phyloP scores from a whole-genome alignment of 2,113 vertebrate species.

The Sinocyclocheilus rhinocerous region DNA sequence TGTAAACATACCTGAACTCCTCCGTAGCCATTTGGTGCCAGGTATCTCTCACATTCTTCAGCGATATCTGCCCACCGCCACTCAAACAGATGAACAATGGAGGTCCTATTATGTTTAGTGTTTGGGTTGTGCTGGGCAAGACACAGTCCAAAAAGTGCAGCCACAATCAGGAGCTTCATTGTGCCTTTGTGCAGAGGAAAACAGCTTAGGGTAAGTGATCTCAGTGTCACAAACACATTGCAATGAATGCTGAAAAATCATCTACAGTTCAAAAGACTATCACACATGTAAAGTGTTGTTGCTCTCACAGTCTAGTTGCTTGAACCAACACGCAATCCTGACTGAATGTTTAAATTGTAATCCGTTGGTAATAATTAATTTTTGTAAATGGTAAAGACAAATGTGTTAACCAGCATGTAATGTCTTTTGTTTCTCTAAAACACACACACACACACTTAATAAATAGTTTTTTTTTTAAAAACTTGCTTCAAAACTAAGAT shows the following conservation, averaged over 20 bases:
- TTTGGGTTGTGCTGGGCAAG: slow-evolving; percentile 70
- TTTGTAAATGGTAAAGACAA: background rate
- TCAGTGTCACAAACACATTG: background rate
- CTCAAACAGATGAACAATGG: slow-evolving; percentile 83
- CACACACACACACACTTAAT: background rate
- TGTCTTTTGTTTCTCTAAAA: background rate
- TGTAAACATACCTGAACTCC: slow-evolving; percentile 78
- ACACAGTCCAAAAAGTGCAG: slow-evolving; percentile 63
- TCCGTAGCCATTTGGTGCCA: slow-evolving; percentile 77
- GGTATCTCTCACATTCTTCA: slow-evolving; percentile 79
- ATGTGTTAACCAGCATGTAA: background rate
- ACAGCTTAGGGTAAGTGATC: background rate
- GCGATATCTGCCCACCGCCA: slow-evolving; percentile 83
- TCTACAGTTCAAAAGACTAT: background rate
- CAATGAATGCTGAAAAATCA: too few species aligned
- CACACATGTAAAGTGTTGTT: background rate
- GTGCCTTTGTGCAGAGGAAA: background rate
- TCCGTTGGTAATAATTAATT: background rate
- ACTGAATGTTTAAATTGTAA: background rate
- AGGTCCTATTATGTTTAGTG: slow-evolving; percentile 57
- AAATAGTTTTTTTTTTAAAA: background rate
- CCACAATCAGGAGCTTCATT: slow-evolving; percentile 51
- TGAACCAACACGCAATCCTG: background rate
- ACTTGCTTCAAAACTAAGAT: background rate
- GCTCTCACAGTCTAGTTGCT: background rate